phyloP scores from a whole-genome alignment of 1,140 invertebrate genomes.

The Sitophilus oryzae region DNA sequence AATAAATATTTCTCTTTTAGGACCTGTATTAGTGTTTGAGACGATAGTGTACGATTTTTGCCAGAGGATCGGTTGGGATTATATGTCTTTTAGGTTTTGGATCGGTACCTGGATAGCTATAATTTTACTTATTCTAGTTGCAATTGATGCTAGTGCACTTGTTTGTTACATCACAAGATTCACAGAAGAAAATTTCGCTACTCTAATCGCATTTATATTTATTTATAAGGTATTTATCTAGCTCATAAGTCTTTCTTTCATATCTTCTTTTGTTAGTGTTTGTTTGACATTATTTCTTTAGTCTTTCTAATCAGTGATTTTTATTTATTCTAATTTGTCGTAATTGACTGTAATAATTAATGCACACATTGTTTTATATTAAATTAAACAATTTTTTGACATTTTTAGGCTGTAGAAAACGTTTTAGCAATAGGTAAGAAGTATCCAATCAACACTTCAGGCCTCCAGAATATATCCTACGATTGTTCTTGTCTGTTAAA shows the following conservation, averaged over 20 bases:
- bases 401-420: slow-evolving; percentile 73
- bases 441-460: slow-evolving; percentile 59
- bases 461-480: slow-evolving; percentile 48
- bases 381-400: too few relatives aligned
- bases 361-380: too few relatives aligned
- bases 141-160: slow-evolving; percentile 92
- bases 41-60: slow-evolving; percentile 96
- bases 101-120: slow-evolving; percentile 90
- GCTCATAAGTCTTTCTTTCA: too few relatives aligned
- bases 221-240: slow-evolving; percentile 89
- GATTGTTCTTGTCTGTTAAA: slow-evolving; percentile 62
- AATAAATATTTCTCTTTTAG: slow-evolving; percentile 5
- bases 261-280: too few relatives aligned
- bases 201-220: slow-evolving; percentile 97
- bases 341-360: not conserved
- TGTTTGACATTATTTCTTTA: not conserved
- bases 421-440: slow-evolving; percentile 77
- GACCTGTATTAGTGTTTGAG: slow-evolving; percentile 97
- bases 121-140: slow-evolving; percentile 84
- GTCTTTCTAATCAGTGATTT: slow-evolving; percentile 2
- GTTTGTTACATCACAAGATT: slow-evolving; percentile 99
- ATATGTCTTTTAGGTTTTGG: slow-evolving; percentile 88
- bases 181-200: slow-evolving; percentile 99
- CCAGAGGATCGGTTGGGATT: slow-evolving; percentile 77
- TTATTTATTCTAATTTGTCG: too few relatives aligned